These are phyloP conservation scores for Schlechtendalia chinensis DNA, from an alignment of 1,140 invertebrate genomes.

Conservation along the genomic window DNA sequence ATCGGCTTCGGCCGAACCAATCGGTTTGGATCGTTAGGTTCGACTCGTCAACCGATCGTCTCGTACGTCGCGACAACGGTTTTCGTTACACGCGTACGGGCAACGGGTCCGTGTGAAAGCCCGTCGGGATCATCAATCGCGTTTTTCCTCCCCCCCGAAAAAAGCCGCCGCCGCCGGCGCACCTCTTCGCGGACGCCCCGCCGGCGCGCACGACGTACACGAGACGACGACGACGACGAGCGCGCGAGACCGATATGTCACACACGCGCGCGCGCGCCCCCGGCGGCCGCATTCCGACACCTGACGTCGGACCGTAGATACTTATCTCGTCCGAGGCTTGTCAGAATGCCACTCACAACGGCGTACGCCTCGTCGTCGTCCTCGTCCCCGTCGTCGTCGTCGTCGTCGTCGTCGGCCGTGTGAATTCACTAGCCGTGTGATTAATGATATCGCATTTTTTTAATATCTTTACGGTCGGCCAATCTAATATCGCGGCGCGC, in stretches of 20 bases:
- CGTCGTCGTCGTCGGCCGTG: not conserved
- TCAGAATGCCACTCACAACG: conserved; percentile 45
- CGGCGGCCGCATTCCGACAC: conserved; percentile 48
- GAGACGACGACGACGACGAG: no score
- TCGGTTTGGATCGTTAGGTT: no score
- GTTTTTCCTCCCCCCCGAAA: not conserved
- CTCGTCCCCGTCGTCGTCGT: not conserved
- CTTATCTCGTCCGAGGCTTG: conserved; percentile 47
- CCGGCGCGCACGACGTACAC: not conserved
- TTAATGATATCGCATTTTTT: conserved; percentile 42
- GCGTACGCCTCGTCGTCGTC: not conserved
- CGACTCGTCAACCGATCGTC: no score
- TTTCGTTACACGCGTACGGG: no score
- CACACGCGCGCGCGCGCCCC: not conserved
- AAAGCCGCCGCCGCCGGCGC: not conserved
- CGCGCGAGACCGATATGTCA: conserved; percentile 36
- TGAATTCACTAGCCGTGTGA: conserved; percentile 20
- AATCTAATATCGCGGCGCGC: no score
- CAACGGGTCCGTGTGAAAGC: no score
- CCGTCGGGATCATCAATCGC: conserved; percentile 45
- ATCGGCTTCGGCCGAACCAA: no score
- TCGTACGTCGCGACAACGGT: no score
- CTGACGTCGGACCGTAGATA: conserved; percentile 43
- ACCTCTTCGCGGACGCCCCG: conserved; percentile 15
- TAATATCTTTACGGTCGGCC: conserved; percentile 1